Evolutionary conservation across 2,888 invertebrate species (phyloP).

Genomic region (Dicroscelio sp.): DNA sequence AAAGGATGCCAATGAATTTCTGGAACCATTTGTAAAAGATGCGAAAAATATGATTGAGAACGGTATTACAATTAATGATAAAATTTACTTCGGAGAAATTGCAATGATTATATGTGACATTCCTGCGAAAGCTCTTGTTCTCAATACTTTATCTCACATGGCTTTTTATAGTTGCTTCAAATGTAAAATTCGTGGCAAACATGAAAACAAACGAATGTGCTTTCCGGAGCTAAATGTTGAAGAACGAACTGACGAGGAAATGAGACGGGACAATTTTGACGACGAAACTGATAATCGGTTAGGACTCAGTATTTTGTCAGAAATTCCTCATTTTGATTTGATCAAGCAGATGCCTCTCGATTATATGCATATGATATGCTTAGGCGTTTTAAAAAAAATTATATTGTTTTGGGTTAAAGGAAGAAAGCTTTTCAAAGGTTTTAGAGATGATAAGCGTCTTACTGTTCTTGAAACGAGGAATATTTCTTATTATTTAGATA

Average conservation of each 20-base stretch:
- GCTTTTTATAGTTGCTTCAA: constrained; percentile 62
- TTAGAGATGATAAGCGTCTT: not conserved
- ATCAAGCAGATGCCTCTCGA: constrained; percentile 54
- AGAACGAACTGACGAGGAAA: constrained; percentile 43
- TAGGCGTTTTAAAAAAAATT: constrained; percentile 51
- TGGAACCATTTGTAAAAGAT: constrained; percentile 35
- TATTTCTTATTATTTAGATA: not conserved
- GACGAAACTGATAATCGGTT: constrained; percentile 18
- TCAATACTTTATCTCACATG: constrained; percentile 23
- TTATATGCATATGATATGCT: constrained; percentile 62
- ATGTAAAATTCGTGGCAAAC: constrained; percentile 56
- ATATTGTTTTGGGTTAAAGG: not conserved
- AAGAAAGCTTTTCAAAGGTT: not conserved
- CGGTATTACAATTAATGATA: constrained; percentile 24
- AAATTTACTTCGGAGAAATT: constrained; percentile 38
- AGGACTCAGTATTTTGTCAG: constrained; percentile 39
- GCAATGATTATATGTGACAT: constrained; percentile 53
- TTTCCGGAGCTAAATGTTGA: constrained; percentile 41
- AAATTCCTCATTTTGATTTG: constrained; percentile 58
- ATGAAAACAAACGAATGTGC: constrained; percentile 8
- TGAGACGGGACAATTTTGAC: not conserved
- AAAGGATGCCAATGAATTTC: constrained; percentile 4
- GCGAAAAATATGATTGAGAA: not conserved
- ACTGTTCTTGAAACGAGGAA: not conserved
- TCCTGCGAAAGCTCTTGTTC: constrained; percentile 59